These are phyloP conservation scores for Athrips mouffetella DNA, from an alignment of 2,888 invertebrate species.

Conservation along the genomic window DNA sequence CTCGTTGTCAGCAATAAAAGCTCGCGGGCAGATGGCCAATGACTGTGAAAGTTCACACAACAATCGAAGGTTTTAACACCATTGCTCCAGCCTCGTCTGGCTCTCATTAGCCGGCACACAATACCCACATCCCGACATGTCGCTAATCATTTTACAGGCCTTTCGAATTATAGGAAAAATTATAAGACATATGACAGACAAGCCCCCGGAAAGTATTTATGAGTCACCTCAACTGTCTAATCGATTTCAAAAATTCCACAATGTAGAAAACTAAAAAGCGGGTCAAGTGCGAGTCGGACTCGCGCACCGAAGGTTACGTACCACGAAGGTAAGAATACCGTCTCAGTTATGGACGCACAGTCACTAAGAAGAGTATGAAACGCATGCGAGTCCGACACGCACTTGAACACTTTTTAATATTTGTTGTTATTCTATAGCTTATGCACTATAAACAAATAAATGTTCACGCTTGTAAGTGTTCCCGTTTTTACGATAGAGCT, in stretches of 20 bases:
- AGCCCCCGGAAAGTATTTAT: constrained; percentile 4
- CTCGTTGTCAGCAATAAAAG: constrained; percentile 55
- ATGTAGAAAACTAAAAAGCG: neutral
- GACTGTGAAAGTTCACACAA: constrained; percentile 77
- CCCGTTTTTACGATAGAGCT: too few relatives aligned
- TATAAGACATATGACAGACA: constrained; percentile 1
- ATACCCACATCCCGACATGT: constrained; percentile 42
- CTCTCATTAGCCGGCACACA: constrained; percentile 55
- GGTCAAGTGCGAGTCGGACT: too few relatives aligned
- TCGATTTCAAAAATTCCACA: neutral
- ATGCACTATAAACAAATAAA: too few relatives aligned
- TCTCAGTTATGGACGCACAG: too few relatives aligned
- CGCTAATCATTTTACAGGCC: constrained; percentile 68
- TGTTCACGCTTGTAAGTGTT: too few relatives aligned
- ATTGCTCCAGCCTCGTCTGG: constrained; percentile 40
- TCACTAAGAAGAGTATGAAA: too few relatives aligned
- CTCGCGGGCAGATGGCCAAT: constrained; percentile 44
- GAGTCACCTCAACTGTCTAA: neutral
- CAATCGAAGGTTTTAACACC: constrained; percentile 75
- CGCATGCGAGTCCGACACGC: too few relatives aligned
- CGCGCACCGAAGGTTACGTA: too few relatives aligned
- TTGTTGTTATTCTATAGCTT: too few relatives aligned
- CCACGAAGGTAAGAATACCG: too few relatives aligned
- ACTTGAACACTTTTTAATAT: too few relatives aligned
- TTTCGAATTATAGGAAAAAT: constrained; percentile 49